phyloP scores from a whole-genome alignment of 2,797 vertebrate genomes.

The Rachycentron canadum region DNA sequence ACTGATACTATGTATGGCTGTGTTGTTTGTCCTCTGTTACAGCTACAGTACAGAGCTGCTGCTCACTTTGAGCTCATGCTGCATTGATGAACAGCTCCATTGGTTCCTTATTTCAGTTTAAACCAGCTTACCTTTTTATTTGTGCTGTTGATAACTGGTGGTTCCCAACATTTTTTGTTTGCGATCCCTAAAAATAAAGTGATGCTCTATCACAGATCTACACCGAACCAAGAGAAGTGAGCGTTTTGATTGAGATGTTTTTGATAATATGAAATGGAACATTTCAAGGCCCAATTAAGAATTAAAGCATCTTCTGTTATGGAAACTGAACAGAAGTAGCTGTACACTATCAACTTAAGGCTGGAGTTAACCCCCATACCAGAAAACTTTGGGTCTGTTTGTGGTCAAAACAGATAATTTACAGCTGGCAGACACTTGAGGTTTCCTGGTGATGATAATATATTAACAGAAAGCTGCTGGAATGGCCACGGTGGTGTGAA shows the following conservation, averaged over 20 bases:
- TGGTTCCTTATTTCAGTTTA: no score
- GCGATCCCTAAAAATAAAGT: not conserved
- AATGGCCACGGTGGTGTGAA: slow-evolving; percentile 79
- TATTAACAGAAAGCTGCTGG: slow-evolving; percentile 68
- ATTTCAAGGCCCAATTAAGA: not conserved
- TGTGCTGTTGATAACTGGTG: not conserved
- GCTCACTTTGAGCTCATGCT: not conserved
- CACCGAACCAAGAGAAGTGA: not conserved
- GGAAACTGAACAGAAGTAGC: not conserved
- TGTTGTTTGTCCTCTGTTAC: not conserved
- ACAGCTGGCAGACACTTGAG: slow-evolving; percentile 16
- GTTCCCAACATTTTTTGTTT: not conserved
- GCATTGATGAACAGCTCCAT: not conserved
- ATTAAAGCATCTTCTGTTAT: not conserved
- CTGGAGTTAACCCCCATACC: not conserved
- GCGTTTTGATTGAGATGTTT: not conserved
- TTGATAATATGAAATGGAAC: not conserved
- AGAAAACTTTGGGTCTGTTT: not conserved
- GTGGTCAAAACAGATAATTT: slow-evolving; percentile 19
- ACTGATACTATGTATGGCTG: not conserved
- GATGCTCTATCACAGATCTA: not conserved
- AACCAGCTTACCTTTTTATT: not conserved
- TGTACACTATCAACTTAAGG: not conserved
- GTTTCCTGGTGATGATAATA: slow-evolving; percentile 46
- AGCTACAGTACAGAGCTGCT: not conserved